Percentiles rank a stretch among this genome's conserved stretches.
These are phyloP conservation scores for Pyrgilauda ruficollis DNA, from an alignment of 2,113 vertebrate genomes.

Conservation along the genomic window DNA sequence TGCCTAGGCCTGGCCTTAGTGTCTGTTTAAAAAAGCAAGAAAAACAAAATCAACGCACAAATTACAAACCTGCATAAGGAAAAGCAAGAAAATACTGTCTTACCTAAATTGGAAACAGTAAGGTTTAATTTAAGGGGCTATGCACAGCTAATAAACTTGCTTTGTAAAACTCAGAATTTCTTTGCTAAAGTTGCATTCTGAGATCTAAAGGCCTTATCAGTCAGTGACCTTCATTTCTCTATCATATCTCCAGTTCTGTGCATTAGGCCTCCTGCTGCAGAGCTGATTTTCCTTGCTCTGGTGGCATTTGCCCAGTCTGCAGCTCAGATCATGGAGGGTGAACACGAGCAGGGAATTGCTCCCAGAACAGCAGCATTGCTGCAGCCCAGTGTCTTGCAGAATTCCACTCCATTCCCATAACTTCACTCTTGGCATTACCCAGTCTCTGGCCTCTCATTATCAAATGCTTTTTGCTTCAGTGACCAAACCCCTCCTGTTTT, in stretches of 20 bases:
- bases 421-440: neutral
- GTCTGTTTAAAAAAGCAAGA: neutral
- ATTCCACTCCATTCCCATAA: neutral
- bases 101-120: neutral
- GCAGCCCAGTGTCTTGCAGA: neutral
- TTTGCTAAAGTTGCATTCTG: neutral
- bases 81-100: neutral
- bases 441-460: neutral
- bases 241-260: neutral
- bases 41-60: accelerated
- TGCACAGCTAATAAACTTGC: neutral
- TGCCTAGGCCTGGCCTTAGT: neutral
- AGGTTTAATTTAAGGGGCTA: neutral
- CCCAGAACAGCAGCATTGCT: neutral
- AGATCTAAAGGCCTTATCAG: neutral
- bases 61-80: neutral
- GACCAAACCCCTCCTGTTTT: neutral
- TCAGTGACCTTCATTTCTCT: neutral
- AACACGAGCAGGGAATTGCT: neutral
- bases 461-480: neutral
- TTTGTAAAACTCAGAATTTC: neutral
- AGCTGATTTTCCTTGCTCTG: neutral
- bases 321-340: neutral
- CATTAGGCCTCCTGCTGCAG: neutral
- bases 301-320: neutral